Base-by-base conservation (phyloP, 92 coral and sea anemone species). In the Actinernus sp. region DNA sequence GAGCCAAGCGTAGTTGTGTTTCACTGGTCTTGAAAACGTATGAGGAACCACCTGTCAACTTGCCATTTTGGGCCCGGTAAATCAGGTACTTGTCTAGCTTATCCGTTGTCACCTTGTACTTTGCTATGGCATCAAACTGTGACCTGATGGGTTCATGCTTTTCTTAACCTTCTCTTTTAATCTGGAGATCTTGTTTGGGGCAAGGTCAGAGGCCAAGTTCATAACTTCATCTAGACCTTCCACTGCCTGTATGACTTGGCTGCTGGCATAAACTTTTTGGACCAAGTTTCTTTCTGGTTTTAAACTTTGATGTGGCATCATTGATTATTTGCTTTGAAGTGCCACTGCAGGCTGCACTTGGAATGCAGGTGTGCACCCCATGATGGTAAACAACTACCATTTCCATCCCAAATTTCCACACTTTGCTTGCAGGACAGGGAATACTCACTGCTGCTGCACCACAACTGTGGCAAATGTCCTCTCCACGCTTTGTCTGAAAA, bases 51-150 rank as follows among this genome's bases (percentile, higher is more conserved):
- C 81, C 55, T 14, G 26, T 53, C 43, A 82, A 73, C 0, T 33
- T 17, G 2, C 73, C 83, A 67, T 74, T 82, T 6, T 82, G 82
- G 1, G 81, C 74, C 38, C 31, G 23, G 32, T 82, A 82, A 24
- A 65, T 58, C 3, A 74, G 43, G 55, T 37, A 82, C 45, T 59
- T 60, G 58, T 82, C 89, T 48, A 74, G 32, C 53, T 63, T 58
- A 59, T 63, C 78, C 62, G 81, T 72, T 44, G 82, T 76, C 14
- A 49, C 63, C 20, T 63, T 71, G 34, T 76, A 66, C 30, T 63
- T 69, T 16, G 80, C 78, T n/a, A 83, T 60, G 13, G 90, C 84
- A 58, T 83, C 80, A 67, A 83, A 83, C 84, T 82, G 63, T 70
- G 81, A 10, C 91, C 81, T 10, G 38, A 1, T 0, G 85, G 57